These are phyloP conservation scores for Neocrepidodera transversa DNA, from an alignment of 2,888 invertebrate species.

Conservation along the genomic window DNA sequence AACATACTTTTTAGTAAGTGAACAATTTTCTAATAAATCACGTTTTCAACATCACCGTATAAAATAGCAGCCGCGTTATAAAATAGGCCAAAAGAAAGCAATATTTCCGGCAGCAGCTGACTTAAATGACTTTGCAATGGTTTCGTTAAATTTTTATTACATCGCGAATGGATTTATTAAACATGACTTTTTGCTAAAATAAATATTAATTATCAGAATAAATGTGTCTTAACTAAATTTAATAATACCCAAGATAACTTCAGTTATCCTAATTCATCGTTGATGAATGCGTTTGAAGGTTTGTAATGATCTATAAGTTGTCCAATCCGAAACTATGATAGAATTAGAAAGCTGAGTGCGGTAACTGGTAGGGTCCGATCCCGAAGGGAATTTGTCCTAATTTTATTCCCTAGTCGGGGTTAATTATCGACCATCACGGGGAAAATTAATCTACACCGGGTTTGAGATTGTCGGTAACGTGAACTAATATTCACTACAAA, in stretches of 20 bases:
- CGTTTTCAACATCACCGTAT: slow-evolving; percentile 1
- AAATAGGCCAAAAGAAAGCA: slow-evolving; percentile 16
- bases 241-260: slow-evolving; percentile 1
- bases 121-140: slow-evolving; percentile 7
- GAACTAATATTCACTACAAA: slow-evolving; percentile 36
- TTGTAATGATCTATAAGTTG: slow-evolving; percentile 19
- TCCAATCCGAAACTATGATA: slow-evolving; percentile 23
- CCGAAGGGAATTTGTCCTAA: slow-evolving; percentile 25
- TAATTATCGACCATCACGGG: slow-evolving; percentile 28
- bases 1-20: slow-evolving; percentile 6
- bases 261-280: background rate
- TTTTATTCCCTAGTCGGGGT: slow-evolving; percentile 25
- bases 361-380: slow-evolving; percentile 9
- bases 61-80: slow-evolving; percentile 8
- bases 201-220: too few species aligned
- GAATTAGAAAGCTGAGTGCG: slow-evolving; percentile 17
- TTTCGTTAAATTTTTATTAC: slow-evolving; percentile 13
- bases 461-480: slow-evolving; percentile 25
- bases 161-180: slow-evolving; percentile 5
- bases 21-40: slow-evolving; percentile 12
- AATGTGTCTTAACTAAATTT: too few species aligned
- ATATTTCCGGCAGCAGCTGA: slow-evolving; percentile 16
- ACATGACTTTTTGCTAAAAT: too few species aligned
- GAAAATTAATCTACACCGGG: slow-evolving; percentile 24
- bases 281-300: slow-evolving; percentile 14